Percentiles rank a stretch among this genome's conserved stretches.
These are phyloP conservation scores for Sylvicapra grimmia DNA, from an alignment of 2,113 vertebrate genomes.

Conservation along the genomic window DNA sequence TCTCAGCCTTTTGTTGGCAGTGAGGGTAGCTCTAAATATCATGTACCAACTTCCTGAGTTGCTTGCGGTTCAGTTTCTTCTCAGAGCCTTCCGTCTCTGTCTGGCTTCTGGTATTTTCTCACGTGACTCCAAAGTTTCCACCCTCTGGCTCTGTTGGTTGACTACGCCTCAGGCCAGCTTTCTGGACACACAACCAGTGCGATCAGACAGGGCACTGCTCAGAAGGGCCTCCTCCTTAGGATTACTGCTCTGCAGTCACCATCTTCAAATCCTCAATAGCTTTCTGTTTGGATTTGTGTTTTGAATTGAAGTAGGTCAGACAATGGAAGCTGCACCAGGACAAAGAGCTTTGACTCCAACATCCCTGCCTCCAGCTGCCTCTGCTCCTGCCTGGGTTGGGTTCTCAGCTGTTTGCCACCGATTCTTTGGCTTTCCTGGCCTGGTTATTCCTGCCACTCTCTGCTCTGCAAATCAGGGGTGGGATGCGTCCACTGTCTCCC, in stretches of 20 bases:
- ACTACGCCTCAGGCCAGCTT: too few species aligned
- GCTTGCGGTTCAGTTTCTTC: background rate
- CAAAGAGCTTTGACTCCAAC: background rate
- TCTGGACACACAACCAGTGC: accelerated
- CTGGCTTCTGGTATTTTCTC: background rate
- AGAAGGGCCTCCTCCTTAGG: background rate
- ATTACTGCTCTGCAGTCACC: background rate
- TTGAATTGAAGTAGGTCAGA: background rate
- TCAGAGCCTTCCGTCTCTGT: background rate
- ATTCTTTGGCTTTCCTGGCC: background rate
- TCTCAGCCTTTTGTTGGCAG: background rate
- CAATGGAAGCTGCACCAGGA: too few species aligned
- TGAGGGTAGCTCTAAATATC: background rate
- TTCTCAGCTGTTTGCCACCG: background rate
- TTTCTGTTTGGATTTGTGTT: background rate
- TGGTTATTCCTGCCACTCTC: background rate
- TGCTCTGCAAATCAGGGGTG: background rate
- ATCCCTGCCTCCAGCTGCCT: background rate
- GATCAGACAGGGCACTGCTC: background rate
- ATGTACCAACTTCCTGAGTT: background rate
- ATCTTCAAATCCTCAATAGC: background rate
- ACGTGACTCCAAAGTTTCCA: accelerated
- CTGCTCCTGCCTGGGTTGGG: accelerated
- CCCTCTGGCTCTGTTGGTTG: background rate
- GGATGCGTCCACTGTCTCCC: accelerated